Evolutionary conservation across 2,797 vertebrate species (phyloP), one percentile per base, ranked within the genome.

Genomic region (Eremophila alpestris): DNA sequence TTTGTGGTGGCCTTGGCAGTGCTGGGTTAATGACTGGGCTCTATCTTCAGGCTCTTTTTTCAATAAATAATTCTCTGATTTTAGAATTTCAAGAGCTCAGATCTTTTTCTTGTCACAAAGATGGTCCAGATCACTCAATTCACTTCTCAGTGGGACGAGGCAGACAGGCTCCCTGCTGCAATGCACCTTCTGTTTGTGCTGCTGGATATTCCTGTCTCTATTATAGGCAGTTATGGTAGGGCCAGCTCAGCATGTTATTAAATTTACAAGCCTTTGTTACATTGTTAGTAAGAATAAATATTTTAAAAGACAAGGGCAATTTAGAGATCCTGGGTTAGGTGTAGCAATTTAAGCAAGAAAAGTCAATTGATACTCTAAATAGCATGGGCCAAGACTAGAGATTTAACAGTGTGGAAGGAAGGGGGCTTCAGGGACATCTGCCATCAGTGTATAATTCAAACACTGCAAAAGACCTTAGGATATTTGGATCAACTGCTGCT

Each of bases 31-130:
- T 58, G 14, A 8, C 3, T 90, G 59, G 16, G 46, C 22, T 71
- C 0, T 0, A 17, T 36, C 8, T 34, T 65, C 0, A 1, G 19
- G 34, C 13, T 71, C 13, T 41, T 52, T 71, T 64, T 54, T 22
- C 52, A 54, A 7, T 29, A 15, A 71, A 46, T 16, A 71, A 41
- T 26, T 59, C 10, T 34, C 9, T 71, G 22, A 46, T 71, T 78
- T 65, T 65, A 36, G 48, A 80, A 70, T 86, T 80, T 91, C 23
- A 23, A 49, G 41, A 67, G 20, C 17, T 48, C 16, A 43, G 67
- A 73, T n/a, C 5, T 65, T 80, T 83, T 84, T 19, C 8, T 60
- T 76, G 51, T 43, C 60, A 59, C n/a, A 58, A 68, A 83, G 62
- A 55, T 55, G n/a, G 8, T 68, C 43, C 10, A 62, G n/a, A 52